Evolutionary conservation across 2,113 vertebrate species (phyloP), one percentile per base, ranked within the genome.

Genomic region (Oriolus oriolus): DNA sequence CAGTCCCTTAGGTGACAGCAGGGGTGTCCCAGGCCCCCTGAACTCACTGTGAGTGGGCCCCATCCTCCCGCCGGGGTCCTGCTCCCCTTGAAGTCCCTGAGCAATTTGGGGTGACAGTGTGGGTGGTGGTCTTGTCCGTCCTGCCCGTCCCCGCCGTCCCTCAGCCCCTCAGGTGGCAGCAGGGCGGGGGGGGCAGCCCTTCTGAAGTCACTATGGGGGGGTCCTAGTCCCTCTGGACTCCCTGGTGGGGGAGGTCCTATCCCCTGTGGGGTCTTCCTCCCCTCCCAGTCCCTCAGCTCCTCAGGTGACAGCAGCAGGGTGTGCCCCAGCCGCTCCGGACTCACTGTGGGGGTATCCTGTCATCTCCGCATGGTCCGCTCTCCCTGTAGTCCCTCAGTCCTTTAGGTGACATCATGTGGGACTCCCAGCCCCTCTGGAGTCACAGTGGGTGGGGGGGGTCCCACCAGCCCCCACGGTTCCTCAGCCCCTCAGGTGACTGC

Each of bases 101-200:
- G 13, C 45, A 37, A 47, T 42, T 20, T n/a, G 60, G 60, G 15
- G 47, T 28, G 24, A 42, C 31, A 35, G 17, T 11, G 52, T 13
- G 17, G 35, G 17, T 28, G 44, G 13, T 39, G 28, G 28, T 26
- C 57, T 28, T 49, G 44, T 31, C n/a, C 17, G n/a, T 60, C 73
- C 20, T 47, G 71, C 16, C 17, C 1, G 0, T 10, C 24, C 24
- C n/a, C 3, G 0, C 6, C 3, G 27, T 41, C 70, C 39, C 53
- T 28, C 71, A 59, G 73, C 33, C 23, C 37, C 37, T 60, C 73
- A 19, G n/a, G 42, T 18, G 54, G 30, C 11, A 75, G 54, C 33
- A 22, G 31, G 24, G 41, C 41, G 27, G 23, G 37, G 26, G 59
- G 28, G 30, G 31, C 60, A 53, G 76, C 24, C 24, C 20, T 75